Conservation (phyloP, 2,113 vertebrate species). For the Nymphicus hollandicus region DNA sequence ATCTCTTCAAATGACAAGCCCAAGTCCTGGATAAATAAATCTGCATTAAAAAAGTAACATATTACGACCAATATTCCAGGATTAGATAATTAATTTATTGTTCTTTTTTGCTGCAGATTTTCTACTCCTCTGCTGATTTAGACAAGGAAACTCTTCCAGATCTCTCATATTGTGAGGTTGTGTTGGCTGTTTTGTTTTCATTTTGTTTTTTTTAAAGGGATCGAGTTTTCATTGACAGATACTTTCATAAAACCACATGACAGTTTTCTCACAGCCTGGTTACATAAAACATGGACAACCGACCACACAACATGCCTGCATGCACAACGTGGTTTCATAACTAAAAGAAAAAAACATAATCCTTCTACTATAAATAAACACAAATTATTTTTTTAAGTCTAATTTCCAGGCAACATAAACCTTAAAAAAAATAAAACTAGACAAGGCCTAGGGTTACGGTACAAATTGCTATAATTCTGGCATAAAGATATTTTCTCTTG, state of each 20-base stretch:
- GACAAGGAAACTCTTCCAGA: neutral
- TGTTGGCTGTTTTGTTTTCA: neutral
- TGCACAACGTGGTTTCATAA: neutral
- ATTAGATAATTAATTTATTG: constrained; percentile 29
- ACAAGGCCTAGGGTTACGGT: neutral
- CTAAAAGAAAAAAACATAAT: neutral
- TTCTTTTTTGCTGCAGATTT: neutral
- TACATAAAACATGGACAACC: neutral
- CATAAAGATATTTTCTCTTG: neutral
- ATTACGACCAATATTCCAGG: neutral
- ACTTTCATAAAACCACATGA: neutral
- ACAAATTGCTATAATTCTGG: neutral
- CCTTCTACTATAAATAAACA: neutral
- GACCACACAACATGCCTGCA: neutral
- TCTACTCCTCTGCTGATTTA: constrained; percentile 19
- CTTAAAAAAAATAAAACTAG: neutral
- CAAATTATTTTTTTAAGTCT: neutral
- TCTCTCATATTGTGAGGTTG: neutral
- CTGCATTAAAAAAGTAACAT: neutral
- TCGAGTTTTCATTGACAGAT: constrained; percentile 1
- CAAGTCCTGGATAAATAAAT: neutral
- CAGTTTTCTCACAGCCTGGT: neutral
- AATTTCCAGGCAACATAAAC: neutral
- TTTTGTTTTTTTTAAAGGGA: neutral
- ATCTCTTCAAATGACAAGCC: neutral